A percentile compares a stretch with the other conserved stretches of the same genome.
Evolutionary conservation across 2,888 invertebrate species (phyloP).

Genomic region (Scelioninae gen. 1): DNA sequence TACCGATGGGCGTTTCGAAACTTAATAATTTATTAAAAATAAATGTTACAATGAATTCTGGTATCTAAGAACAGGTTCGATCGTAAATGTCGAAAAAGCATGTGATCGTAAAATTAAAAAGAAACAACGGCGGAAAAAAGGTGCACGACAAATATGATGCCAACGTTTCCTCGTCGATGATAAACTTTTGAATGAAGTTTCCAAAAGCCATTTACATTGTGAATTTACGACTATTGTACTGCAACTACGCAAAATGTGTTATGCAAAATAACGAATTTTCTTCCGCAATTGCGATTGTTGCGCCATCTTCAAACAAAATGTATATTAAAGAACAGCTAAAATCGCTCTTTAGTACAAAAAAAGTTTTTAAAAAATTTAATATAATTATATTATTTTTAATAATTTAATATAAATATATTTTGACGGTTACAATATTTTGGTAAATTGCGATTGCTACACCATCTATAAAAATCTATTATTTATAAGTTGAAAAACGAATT

Average conservation of each 20-base stretch:
- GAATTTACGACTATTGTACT: background rate
- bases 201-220: slow-evolving; percentile 13
- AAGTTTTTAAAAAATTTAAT: too few species aligned
- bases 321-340: too few species aligned
- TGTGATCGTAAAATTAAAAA: slow-evolving; percentile 27
- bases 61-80: slow-evolving; percentile 55
- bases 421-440: too few species aligned
- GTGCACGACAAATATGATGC: slow-evolving; percentile 17
- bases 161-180: slow-evolving; percentile 8
- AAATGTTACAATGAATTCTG: slow-evolving; percentile 47
- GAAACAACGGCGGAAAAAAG: background rate
- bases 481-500: too few species aligned
- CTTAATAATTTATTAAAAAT: slow-evolving; percentile 56
- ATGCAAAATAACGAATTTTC: too few species aligned
- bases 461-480: too few species aligned
- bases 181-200: slow-evolving; percentile 28
- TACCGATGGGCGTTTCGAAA: slow-evolving; percentile 37
- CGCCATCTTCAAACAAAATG: too few species aligned
- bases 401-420: too few species aligned
- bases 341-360: background rate
- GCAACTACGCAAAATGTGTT: background rate
- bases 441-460: too few species aligned
- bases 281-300: background rate
- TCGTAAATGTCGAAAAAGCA: slow-evolving; percentile 41
- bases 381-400: too few species aligned